Base-by-base conservation (phyloP, 2,888 invertebrate species). In the Tyria jacobaeae region DNA sequence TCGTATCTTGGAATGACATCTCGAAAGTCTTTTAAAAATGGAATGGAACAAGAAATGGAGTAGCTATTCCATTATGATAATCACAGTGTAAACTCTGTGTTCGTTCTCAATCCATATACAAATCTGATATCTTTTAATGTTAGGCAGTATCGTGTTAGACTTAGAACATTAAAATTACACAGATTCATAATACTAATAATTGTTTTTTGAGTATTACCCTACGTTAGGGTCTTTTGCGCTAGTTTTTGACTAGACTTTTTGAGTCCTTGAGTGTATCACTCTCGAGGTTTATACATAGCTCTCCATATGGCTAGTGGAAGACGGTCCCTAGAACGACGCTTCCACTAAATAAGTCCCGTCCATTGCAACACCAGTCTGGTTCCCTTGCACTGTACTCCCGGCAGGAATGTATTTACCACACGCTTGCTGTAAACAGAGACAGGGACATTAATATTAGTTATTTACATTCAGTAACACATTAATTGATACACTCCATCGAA, bases 321-420 rank as follows among this genome's bases (percentile, higher is more conserved):
- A 82, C 80, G 89, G 89, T 68, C 87, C 92, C 92, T 95, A 97
- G 94, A 97, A 97, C 70, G 97, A 97, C 81, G 97, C 97, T 90
- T 97, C 97, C 81, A 97, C 97, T 85, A 97, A 95, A 89, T 97
- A 97, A 78, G 97, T 97, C 84, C 96, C 97, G 85, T 97, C 97
- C 96, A 97, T 96, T 70, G 96, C 96, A 77, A 96, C 96, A 81
- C 97, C 96, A 64, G 96, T 96, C 94, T 97, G 97, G 89, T 96
- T 97, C 80, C 95, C 96, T 89, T 96, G 96, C 83, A 96, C 96
- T 78, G 96, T 96, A 85, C 97, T 96, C 77, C 97, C 96, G 74
- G 97, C 97, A 80, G 97, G 97, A 95, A 97, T 97, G 94, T 97
- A 97, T 94, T 97, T 97, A 84, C 97, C 97, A 91, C 97, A 97